Evolutionary conservation across 2,113 vertebrate genomes (phyloP), one percentile per base, ranked within the genome.

Genomic region (Plestiodon gilberti): DNA sequence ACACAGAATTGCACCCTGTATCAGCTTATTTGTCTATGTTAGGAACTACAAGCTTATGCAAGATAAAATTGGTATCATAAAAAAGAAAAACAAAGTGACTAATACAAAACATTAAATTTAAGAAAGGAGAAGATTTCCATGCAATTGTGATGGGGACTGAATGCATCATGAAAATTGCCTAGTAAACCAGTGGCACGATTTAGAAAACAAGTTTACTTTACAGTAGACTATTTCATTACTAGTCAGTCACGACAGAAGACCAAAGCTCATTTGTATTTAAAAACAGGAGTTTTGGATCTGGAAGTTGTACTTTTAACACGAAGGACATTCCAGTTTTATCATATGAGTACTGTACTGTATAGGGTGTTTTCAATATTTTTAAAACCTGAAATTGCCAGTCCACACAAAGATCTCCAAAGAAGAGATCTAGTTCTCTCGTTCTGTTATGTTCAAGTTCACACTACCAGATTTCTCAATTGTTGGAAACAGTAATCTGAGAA

Each of bases 11-110:
- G n/a, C n/a, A n/a, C n/a, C n/a, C n/a, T n/a, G 79, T 61, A 91
- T 92, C 87, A 0, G 0, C 88, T 79, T 71, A 84, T 84, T 35
- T 80, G 25, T 25, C 64, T 78, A 84, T 82, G 57, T 89, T 90
- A 35, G 70, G 2, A 90, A 15, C 9, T 38, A 25, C 64, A 64
- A 64, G 5, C 35, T 43, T 28, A 80, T 18, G 64, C 80, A n/a
- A 71, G 18, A 80, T n/a, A 82, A 52, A 82, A 48, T 73, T 3
- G 74, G 81, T 84, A 69, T 86, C 5, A 23, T 8, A 15, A 28
- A 55, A 67, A 20, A 35, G n/a, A 28, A 67, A 67, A 22, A 55
- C 1, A 88, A 90, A 88, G 69, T n/a, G 62, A 78, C 85, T 81
- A 28, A 61, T 33, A 62, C 10, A 14, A 59, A 23, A 2, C 6